phyloP scores from a whole-genome alignment of 2,113 vertebrate genomes.

The Pelodiscus sinensis region DNA sequence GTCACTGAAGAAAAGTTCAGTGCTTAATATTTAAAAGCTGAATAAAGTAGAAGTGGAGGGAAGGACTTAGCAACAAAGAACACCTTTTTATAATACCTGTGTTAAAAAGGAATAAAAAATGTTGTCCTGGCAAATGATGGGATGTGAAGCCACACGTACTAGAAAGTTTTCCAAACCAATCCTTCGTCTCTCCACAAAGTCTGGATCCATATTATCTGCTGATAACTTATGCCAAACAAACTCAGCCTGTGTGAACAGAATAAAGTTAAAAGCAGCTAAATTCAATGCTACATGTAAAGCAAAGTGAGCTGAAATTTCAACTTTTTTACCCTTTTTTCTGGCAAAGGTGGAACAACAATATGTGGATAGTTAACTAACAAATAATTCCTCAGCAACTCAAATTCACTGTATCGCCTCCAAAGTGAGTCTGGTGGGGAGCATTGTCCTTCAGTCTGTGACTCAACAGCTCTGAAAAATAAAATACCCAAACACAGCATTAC shows the following conservation, averaged over 20 bases:
- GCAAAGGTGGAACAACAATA: constrained; percentile 91
- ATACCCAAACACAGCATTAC: neutral
- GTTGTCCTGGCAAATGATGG: constrained; percentile 89
- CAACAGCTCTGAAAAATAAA: constrained; percentile 82
- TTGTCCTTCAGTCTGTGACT: constrained; percentile 83
- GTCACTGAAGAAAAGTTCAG: neutral
- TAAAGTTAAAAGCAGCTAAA: constrained; percentile 9
- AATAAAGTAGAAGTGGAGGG: neutral
- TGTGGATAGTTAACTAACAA: constrained; percentile 89
- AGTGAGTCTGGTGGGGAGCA: constrained; percentile 88
- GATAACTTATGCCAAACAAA: constrained; percentile 98
- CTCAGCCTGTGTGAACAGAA: constrained; percentile 87
- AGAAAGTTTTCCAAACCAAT: constrained; percentile 97
- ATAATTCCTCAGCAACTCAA: constrained; percentile 92
- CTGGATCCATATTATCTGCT: constrained; percentile 97
- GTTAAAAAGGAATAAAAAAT: constrained; percentile 93
- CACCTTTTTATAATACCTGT: constrained; percentile 80
- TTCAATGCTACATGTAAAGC: neutral
- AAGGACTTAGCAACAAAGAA: neutral
- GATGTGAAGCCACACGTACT: constrained; percentile 92
- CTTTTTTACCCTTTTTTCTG: constrained; percentile 93
- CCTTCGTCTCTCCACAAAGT: constrained; percentile 94
- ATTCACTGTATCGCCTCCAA: constrained; percentile 97
- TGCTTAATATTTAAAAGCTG: neutral
- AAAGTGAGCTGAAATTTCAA: neutral